phyloP scores from a whole-genome alignment of 2,888 invertebrate genomes.

The Dicyrtoma fusca region DNA sequence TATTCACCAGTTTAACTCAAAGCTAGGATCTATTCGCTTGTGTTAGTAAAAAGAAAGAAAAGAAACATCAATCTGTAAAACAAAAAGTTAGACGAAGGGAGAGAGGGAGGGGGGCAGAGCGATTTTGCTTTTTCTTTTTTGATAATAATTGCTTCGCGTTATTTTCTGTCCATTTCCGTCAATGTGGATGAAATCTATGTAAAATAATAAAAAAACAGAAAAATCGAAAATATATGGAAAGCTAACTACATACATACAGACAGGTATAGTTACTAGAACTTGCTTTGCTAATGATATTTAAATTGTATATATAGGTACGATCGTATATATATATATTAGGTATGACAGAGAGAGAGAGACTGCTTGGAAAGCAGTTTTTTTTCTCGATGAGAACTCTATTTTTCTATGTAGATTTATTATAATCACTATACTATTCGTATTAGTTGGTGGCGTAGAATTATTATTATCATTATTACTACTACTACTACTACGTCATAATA shows the following conservation, averaged over 20 bases:
- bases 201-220: neutral
- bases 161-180: no score
- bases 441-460: slow-evolving; percentile 32
- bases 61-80: no score
- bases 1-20: no score
- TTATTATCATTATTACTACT: slow-evolving; percentile 25
- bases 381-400: slow-evolving; percentile 30
- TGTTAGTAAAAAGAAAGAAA: no score
- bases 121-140: no score
- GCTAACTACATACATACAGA: no score
- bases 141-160: no score
- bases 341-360: slow-evolving; percentile 15
- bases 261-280: no score
- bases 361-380: slow-evolving; percentile 1
- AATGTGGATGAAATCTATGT: neutral
- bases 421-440: slow-evolving; percentile 23
- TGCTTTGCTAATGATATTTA: slow-evolving; percentile 18
- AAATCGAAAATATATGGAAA: no score
- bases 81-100: no score
- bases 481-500: slow-evolving; percentile 18
- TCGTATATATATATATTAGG: neutral
- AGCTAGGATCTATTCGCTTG: no score
- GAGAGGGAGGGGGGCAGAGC: no score
- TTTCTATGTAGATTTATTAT: slow-evolving; percentile 39
- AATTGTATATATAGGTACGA: neutral